phyloP scores from a whole-genome alignment of 2,888 invertebrate species.

The Drosophila rubida region DNA sequence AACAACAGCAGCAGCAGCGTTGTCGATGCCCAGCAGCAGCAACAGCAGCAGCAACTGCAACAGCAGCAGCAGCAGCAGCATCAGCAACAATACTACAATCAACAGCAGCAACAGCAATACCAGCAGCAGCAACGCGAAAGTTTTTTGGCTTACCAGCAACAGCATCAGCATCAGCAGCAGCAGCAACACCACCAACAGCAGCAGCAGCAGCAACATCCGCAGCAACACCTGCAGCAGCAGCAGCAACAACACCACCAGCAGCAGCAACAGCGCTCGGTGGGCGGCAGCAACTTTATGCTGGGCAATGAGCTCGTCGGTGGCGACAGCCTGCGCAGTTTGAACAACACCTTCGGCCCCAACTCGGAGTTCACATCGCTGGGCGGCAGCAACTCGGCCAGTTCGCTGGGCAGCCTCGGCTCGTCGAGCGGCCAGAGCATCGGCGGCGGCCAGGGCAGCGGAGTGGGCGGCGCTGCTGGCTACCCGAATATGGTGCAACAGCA shows the following conservation, averaged over 20 bases:
- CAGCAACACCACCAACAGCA: slow-evolving; percentile 67
- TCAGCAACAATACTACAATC: slow-evolving; percentile 67
- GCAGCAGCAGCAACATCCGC: slow-evolving; percentile 82
- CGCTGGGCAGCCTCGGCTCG: slow-evolving; percentile 51
- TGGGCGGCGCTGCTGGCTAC: slow-evolving; percentile 30
- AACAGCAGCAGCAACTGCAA: slow-evolving; percentile 65
- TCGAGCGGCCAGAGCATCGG: slow-evolving; percentile 53
- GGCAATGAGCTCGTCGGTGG: slow-evolving; percentile 77
- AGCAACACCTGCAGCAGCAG: slow-evolving; percentile 81
- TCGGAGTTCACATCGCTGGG: slow-evolving; percentile 83
- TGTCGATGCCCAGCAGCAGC: slow-evolving; percentile 52
- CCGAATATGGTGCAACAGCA: slow-evolving; percentile 58
- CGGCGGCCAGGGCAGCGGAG: slow-evolving; percentile 19
- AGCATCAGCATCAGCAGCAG: slow-evolving; percentile 76
- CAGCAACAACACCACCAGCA: slow-evolving; percentile 63
- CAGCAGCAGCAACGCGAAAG: slow-evolving; percentile 58
- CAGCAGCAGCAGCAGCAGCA: slow-evolving; percentile 73
- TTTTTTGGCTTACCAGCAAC: slow-evolving; percentile 20
- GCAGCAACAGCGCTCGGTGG: slow-evolving; percentile 57
- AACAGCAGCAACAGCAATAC: slow-evolving; percentile 62
- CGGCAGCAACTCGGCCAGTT: slow-evolving; percentile 53
- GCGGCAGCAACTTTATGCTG: slow-evolving; percentile 74
- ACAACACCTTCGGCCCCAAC: slow-evolving; percentile 84
- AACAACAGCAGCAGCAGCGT: slow-evolving; percentile 68
- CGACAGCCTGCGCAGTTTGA: slow-evolving; percentile 84